These are phyloP conservation scores for Rhea americana DNA, from an alignment of 2,113 vertebrate species.

Conservation along the genomic window DNA sequence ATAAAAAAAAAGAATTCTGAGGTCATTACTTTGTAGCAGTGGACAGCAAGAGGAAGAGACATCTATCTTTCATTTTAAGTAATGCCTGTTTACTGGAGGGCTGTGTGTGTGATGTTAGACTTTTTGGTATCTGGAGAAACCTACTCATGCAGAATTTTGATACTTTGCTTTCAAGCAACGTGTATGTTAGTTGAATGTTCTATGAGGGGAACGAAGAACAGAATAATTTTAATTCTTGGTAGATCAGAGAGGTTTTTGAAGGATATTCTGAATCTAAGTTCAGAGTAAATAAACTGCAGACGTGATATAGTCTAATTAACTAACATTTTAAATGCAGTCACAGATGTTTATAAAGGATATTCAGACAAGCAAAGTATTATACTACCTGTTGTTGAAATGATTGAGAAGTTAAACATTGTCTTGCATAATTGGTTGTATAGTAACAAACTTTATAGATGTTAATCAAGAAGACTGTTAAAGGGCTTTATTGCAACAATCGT, in stretches of 20 bases:
- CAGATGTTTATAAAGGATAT: background rate
- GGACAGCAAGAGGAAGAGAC: background rate
- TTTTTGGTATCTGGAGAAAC: background rate
- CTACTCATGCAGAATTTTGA: background rate
- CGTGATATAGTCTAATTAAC: background rate
- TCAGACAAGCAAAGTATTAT: background rate
- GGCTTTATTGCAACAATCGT: background rate
- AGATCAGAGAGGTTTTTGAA: background rate
- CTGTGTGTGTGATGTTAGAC: background rate
- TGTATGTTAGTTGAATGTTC: background rate
- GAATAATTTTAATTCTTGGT: background rate
- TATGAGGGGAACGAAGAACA: background rate
- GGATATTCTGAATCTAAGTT: background rate
- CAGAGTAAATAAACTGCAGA: background rate
- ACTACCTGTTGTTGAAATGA: background rate
- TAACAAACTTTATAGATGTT: background rate
- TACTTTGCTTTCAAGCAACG: background rate
- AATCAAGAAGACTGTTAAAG: background rate
- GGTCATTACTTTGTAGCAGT: background rate
- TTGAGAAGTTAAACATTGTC: background rate
- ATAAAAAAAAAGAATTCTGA: background rate
- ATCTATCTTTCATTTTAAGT: background rate
- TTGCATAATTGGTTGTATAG: background rate
- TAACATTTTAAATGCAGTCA: background rate
- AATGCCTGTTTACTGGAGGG: background rate